Percentiles rank a stretch among this genome's conserved stretches.
These are phyloP conservation scores for Bombus impatiens DNA, from an alignment of 1,140 invertebrate genomes.

Conservation along the genomic window DNA sequence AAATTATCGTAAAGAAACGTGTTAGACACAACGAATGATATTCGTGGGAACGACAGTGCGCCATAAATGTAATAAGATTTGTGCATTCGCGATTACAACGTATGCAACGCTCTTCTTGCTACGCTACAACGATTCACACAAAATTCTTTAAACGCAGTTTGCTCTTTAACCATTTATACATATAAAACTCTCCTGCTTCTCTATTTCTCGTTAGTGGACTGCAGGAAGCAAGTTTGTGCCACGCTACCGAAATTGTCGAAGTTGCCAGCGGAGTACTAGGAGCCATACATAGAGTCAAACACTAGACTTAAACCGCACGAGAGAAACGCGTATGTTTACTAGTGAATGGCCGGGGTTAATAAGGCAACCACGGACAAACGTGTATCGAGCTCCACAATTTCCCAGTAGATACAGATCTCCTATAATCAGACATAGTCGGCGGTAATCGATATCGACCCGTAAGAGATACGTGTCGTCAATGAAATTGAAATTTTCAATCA, in stretches of 20 bases:
- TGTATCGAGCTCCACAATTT: constrained; percentile 23
- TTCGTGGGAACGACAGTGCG: too few relatives aligned
- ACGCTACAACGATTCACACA: background rate
- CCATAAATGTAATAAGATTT: background rate
- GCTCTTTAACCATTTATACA: too few relatives aligned
- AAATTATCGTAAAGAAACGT: background rate
- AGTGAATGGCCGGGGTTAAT: constrained; percentile 34
- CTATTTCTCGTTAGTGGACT: background rate
- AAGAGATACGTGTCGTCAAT: background rate
- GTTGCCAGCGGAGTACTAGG: background rate
- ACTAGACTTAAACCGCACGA: constrained; percentile 17
- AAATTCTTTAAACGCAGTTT: background rate
- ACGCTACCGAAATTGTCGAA: constrained; percentile 18
- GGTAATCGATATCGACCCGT: constrained; percentile 10
- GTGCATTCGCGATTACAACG: too few relatives aligned
- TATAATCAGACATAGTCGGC: background rate
- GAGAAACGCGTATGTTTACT: constrained; percentile 31
- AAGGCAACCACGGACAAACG: constrained; percentile 49
- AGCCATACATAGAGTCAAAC: constrained; percentile 6
- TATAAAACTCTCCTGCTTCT: background rate
- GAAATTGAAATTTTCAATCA: background rate
- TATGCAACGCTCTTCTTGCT: too few relatives aligned
- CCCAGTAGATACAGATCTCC: constrained; percentile 3
- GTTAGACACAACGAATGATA: background rate
- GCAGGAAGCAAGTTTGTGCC: background rate